phyloP scores from a whole-genome alignment of 2,797 vertebrate genomes.

The Vireo griseus region DNA sequence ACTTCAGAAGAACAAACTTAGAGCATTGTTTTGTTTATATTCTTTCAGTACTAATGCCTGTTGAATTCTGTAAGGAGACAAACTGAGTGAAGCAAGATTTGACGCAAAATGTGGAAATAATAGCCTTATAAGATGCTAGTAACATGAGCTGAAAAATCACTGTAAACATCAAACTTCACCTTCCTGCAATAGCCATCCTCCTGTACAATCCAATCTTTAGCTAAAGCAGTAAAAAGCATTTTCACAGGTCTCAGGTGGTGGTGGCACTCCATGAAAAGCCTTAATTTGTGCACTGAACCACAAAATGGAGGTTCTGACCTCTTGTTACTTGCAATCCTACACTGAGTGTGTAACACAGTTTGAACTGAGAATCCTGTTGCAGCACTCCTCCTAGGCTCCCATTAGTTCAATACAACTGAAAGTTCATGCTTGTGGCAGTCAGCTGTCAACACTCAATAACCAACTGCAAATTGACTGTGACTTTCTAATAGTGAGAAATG shows the following conservation, averaged over 20 bases:
- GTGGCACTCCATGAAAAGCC: conserved; percentile 18
- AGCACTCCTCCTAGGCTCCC: neutral
- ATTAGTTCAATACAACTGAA: conserved; percentile 11
- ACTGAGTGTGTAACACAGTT: neutral
- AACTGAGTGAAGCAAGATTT: neutral
- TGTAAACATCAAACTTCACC: conserved; percentile 8
- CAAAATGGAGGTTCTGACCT: conserved; percentile 54
- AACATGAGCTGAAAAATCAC: neutral
- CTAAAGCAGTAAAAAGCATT: neutral
- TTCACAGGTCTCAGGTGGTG: conserved; percentile 27
- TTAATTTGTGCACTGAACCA: conserved; percentile 56
- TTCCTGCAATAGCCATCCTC: neutral
- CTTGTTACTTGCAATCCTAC: conserved; percentile 26
- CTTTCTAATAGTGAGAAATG: conserved; percentile 26
- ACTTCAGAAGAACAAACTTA: neutral
- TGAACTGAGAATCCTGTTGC: conserved; percentile 10
- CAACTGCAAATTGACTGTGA: conserved; percentile 3
- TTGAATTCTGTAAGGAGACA: neutral
- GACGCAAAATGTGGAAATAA: neutral
- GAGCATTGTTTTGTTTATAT: neutral
- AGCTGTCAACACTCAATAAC: conserved; percentile 13
- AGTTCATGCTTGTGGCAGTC: neutral
- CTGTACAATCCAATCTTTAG: neutral
- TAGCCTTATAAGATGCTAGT: neutral
- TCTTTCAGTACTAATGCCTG: neutral